Evolutionary conservation across 2,888 invertebrate species (phyloP).

Genomic region (Norana najaformis): DNA sequence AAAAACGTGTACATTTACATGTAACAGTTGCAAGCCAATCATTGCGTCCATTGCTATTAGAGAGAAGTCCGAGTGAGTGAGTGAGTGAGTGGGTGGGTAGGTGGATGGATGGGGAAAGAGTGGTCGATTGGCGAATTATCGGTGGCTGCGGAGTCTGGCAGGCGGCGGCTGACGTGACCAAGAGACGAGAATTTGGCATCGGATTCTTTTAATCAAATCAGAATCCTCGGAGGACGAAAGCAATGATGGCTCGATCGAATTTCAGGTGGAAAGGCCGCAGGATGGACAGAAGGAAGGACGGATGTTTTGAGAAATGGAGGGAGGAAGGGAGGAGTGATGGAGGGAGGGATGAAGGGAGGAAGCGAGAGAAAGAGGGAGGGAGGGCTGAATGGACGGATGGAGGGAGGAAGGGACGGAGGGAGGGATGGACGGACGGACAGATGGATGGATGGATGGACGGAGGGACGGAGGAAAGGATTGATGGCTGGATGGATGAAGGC

Average conservation of each 20-base stretch:
- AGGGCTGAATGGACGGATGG: background rate
- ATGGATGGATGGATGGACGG: background rate
- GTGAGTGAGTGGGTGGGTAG: background rate
- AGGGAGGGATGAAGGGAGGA: background rate
- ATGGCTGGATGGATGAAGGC: background rate
- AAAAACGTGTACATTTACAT: too few species aligned
- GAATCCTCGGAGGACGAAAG: background rate
- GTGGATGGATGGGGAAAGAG: background rate
- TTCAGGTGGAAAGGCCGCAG: background rate
- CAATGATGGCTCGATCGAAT: background rate
- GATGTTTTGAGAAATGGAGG: too few species aligned
- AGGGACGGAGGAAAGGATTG: background rate
- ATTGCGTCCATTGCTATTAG: background rate
- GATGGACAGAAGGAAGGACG: background rate
- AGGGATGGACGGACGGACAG: background rate
- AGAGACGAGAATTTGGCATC: slow-evolving; percentile 13
- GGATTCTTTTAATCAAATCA: slow-evolving; percentile 13
- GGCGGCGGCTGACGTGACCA: background rate
- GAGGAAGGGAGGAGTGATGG: too few species aligned
- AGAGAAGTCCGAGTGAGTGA: background rate
- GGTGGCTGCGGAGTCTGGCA: background rate
- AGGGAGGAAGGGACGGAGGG: background rate
- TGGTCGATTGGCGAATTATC: background rate
- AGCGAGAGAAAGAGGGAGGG: background rate
- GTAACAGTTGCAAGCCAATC: background rate